Percentiles rank a stretch among this genome's conserved stretches.
These are phyloP conservation scores for Barbus barbus DNA, from an alignment of 2,113 vertebrate species.

Conservation along the genomic window DNA sequence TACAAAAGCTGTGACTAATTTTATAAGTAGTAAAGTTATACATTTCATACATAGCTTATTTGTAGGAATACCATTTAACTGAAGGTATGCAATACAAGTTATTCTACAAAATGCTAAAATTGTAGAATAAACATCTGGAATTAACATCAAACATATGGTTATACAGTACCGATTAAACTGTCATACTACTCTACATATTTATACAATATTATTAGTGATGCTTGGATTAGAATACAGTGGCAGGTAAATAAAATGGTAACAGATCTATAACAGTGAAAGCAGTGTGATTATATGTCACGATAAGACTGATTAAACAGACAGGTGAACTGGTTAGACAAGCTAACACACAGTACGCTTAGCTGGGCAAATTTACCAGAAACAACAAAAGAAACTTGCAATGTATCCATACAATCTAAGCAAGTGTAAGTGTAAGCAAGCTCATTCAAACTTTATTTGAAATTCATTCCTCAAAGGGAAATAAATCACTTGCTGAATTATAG, in stretches of 20 bases:
- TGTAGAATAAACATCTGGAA: background rate
- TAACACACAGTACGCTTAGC: background rate
- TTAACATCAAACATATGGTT: background rate
- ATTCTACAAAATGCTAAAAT: background rate
- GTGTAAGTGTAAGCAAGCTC: background rate
- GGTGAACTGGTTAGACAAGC: background rate
- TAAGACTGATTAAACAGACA: background rate
- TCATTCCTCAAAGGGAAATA: background rate
- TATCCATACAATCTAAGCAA: background rate
- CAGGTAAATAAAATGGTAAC: background rate
- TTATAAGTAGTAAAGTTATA: background rate
- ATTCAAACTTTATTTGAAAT: background rate
- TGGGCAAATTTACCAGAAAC: background rate
- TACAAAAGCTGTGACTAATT: background rate
- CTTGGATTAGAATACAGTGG: background rate
- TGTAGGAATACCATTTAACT: background rate
- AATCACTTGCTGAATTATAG: background rate
- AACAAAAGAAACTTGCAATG: background rate
- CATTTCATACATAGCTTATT: background rate
- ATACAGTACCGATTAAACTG: background rate
- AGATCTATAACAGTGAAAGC: background rate
- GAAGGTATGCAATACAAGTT: background rate
- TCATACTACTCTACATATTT: background rate
- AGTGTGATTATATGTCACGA: background rate
- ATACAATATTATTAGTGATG: background rate